These are phyloP conservation scores for Andrena praecox DNA, from an alignment of 2,888 invertebrate genomes.

Conservation along the genomic window DNA sequence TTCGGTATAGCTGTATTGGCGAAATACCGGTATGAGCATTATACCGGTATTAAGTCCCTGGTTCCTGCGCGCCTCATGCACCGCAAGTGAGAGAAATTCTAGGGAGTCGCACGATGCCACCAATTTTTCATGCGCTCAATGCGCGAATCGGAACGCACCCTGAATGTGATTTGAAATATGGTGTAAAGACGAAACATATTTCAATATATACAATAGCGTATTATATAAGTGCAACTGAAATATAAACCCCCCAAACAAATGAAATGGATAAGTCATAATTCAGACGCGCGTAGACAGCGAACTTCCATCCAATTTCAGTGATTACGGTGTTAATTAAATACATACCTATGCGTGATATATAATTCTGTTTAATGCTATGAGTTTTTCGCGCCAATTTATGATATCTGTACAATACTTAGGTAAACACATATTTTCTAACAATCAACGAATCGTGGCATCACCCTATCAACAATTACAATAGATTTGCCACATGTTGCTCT, in stretches of 20 bases:
- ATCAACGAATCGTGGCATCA: constrained; percentile 21
- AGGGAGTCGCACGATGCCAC: too few species aligned
- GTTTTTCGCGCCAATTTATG: neutral
- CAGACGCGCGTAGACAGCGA: constrained; percentile 9
- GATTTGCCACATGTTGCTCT: neutral
- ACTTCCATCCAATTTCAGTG: neutral
- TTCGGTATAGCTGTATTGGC: too few species aligned
- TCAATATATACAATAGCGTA: constrained; percentile 48
- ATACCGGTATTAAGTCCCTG: too few species aligned
- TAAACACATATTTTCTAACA: constrained; percentile 15
- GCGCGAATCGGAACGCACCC: too few species aligned
- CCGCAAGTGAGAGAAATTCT: too few species aligned
- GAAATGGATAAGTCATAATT: constrained; percentile 20
- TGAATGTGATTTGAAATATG: constrained; percentile 10
- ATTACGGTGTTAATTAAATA: constrained; percentile 1
- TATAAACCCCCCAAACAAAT: constrained; percentile 64
- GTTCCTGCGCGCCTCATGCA: too few species aligned
- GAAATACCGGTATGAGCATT: too few species aligned
- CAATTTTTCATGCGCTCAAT: too few species aligned
- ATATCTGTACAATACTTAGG: constrained; percentile 1
- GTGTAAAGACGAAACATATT: constrained; percentile 13
- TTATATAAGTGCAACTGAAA: constrained; percentile 67
- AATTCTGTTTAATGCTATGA: neutral
- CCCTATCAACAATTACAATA: constrained; percentile 37
- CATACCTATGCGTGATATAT: neutral